Percentiles rank a stretch among this genome's conserved stretches.
These are phyloP conservation scores for Leucophenga varia DNA, from an alignment of 1,140 invertebrate species.

Conservation along the genomic window DNA sequence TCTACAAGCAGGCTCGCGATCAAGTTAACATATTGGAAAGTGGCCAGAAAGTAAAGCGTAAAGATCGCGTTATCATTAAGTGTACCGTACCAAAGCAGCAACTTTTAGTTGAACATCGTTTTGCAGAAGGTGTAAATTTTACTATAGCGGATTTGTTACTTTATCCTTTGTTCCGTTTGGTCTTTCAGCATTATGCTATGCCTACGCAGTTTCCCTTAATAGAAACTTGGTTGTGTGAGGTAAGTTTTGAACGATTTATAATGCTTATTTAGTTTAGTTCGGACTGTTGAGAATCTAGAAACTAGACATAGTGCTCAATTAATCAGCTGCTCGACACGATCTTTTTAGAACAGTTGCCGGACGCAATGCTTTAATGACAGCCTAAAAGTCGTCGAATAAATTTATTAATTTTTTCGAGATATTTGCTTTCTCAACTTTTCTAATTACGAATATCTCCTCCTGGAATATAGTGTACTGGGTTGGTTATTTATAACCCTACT, in stretches of 20 bases:
- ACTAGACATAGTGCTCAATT: too few relatives aligned
- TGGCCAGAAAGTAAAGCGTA: constrained; percentile 26
- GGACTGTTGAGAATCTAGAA: too few relatives aligned
- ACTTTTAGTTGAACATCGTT: constrained; percentile 68
- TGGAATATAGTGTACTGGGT: too few relatives aligned
- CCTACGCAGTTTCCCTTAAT: constrained; percentile 65
- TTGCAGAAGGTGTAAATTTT: constrained; percentile 80
- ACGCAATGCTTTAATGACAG: too few relatives aligned
- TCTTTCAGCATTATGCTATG: constrained; percentile 62
- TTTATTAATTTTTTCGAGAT: too few relatives aligned
- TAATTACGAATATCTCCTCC: too few relatives aligned
- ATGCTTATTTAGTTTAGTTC: too few relatives aligned
- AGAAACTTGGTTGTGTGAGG: constrained; percentile 65
- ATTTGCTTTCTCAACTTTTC: too few relatives aligned
- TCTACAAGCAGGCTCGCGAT: constrained; percentile 73
- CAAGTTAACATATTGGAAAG: constrained; percentile 31
- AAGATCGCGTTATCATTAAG: constrained; percentile 45
- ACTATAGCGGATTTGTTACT: constrained; percentile 84
- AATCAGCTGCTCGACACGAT: too few relatives aligned
- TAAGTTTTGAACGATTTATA: constrained; percentile 7
- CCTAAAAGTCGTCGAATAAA: too few relatives aligned
- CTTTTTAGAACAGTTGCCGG: too few relatives aligned
- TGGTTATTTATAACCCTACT: too few relatives aligned
- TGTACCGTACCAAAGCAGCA: constrained; percentile 58
- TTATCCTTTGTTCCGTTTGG: constrained; percentile 69